These are phyloP conservation scores for Psittacus erithacus DNA, from an alignment of 2,113 vertebrate species.

Conservation along the genomic window DNA sequence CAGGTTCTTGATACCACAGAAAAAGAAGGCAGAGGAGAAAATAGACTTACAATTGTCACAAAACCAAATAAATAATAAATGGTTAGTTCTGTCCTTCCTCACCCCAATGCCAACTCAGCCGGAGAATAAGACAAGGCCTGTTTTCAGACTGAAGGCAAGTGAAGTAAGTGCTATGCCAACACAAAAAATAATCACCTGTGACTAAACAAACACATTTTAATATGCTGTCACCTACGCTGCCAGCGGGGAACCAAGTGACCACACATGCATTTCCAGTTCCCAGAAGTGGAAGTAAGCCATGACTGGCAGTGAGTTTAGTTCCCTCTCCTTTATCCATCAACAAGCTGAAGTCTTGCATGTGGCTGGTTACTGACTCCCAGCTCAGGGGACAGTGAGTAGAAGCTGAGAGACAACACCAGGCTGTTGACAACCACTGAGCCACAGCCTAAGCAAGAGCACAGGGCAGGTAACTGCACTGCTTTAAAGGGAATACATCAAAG, in stretches of 20 bases:
- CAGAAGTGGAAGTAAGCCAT: background rate
- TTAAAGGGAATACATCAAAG: background rate
- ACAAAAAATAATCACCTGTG: background rate
- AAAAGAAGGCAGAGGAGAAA: background rate
- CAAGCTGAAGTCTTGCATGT: background rate
- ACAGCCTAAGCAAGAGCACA: background rate
- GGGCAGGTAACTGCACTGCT: background rate
- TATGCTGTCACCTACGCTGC: background rate
- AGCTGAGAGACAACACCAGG: background rate
- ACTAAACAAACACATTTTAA: background rate
- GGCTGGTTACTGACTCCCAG: background rate
- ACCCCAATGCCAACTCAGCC: accelerated
- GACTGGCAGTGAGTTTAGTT: background rate
- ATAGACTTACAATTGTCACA: background rate
- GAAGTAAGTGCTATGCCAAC: background rate
- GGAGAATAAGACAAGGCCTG: background rate
- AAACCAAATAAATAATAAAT: background rate
- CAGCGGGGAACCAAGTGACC: background rate
- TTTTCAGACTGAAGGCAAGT: background rate
- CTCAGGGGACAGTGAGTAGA: background rate
- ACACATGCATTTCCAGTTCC: background rate
- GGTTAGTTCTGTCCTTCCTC: background rate
- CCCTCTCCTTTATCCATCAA: background rate
- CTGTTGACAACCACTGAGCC: background rate
- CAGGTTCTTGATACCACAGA: background rate